Evolutionary conservation across 1,140 invertebrate species (phyloP).

Genomic region (Penaeus vannamei): DNA sequence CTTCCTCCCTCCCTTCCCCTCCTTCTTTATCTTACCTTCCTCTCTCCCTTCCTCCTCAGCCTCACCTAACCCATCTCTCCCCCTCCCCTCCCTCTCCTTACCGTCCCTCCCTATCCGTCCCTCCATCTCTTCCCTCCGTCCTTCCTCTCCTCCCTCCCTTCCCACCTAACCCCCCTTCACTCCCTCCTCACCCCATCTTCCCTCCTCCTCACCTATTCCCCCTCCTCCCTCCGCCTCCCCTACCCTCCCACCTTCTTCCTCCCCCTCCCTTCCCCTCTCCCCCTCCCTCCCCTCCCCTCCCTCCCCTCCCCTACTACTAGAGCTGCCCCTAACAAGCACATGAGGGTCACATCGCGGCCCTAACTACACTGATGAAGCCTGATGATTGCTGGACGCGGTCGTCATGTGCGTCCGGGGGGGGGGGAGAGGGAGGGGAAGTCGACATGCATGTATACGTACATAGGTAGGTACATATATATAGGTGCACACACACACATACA

Average conservation of each 20-base stretch:
- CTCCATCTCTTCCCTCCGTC: no score
- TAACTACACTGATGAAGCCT: no score
- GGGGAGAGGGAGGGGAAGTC: no score
- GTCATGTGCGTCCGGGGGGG: no score
- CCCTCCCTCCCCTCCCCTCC: background rate
- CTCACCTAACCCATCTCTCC: background rate
- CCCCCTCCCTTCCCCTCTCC: background rate
- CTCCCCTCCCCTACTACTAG: no score
- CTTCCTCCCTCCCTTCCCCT: background rate
- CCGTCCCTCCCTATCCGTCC: background rate
- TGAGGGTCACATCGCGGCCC: no score
- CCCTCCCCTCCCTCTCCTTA: no score
- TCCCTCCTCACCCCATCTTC: background rate
- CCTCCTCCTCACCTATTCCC: background rate
- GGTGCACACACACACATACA: no score
- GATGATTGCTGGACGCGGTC: no score
- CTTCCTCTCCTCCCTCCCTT: background rate
- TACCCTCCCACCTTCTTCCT: background rate
- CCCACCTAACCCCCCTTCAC: background rate
- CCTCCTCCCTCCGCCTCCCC: background rate
- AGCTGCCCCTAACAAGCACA: no score
- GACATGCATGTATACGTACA: no score
- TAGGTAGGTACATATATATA: no score
- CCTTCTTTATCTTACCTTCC: background rate
- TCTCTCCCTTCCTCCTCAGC: background rate